Conservation (phyloP, 2,888 invertebrate species). For the Harpalus rufipes region DNA sequence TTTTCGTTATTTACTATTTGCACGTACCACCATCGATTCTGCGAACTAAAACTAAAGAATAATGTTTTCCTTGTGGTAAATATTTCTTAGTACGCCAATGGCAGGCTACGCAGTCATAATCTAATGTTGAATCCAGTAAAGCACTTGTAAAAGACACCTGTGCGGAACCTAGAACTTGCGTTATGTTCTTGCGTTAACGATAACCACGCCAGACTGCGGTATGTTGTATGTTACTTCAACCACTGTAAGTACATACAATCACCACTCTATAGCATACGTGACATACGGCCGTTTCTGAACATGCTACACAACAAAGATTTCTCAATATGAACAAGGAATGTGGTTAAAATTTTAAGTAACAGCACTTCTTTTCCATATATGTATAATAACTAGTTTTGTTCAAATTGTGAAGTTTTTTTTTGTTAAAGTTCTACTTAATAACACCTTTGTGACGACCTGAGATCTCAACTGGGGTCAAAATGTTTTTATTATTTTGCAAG, state of each 20-base stretch:
- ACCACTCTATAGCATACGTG: neutral
- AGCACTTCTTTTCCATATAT: too few relatives aligned
- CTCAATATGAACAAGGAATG: neutral
- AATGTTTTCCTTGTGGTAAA: neutral
- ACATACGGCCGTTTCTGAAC: neutral
- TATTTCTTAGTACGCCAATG: constrained; percentile 19
- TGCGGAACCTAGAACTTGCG: constrained; percentile 23
- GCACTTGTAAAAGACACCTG: constrained; percentile 42
- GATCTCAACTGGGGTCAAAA: too few relatives aligned
- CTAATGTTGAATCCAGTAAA: constrained; percentile 17
- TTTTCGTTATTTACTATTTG: neutral
- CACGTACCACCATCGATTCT: neutral
- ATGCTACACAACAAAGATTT: neutral
- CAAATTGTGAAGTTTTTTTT: too few relatives aligned
- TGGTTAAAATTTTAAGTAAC: too few relatives aligned
- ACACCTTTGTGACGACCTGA: too few relatives aligned
- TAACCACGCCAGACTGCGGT: constrained; percentile 30
- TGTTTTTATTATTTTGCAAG: too few relatives aligned
- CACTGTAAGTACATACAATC: constrained; percentile 6
- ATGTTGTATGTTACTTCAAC: constrained; percentile 34
- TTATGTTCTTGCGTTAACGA: constrained; percentile 26
- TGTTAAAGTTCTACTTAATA: too few relatives aligned
- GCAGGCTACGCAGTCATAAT: neutral
- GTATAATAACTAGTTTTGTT: too few relatives aligned
- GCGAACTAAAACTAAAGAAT: neutral